A percentile compares a stretch with the other conserved stretches of the same genome.
phyloP scores from a whole-genome alignment of 2,888 invertebrate species.

The Pollenia amentaria region DNA sequence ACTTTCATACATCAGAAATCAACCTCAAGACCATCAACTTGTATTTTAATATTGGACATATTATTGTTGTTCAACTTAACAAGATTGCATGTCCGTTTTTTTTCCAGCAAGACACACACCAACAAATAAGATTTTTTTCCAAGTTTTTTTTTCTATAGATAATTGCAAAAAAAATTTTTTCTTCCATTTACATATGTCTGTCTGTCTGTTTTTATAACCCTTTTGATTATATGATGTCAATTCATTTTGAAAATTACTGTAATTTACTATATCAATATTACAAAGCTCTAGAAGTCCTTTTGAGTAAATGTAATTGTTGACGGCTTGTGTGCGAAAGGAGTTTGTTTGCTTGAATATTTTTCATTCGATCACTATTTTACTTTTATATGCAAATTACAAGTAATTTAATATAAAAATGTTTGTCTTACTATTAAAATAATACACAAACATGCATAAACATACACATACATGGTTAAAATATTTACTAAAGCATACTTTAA shows the following conservation, averaged over 20 bases:
- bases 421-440: slow-evolving; percentile 59
- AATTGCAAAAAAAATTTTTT: slow-evolving; percentile 47
- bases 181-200: slow-evolving; percentile 8
- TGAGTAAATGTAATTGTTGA: slow-evolving; percentile 30
- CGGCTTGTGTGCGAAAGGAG: not conserved
- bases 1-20: not conserved
- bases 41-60: slow-evolving; percentile 51
- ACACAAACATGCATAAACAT: slow-evolving; percentile 2
- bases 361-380: slow-evolving; percentile 42
- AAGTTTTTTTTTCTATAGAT: slow-evolving; percentile 18
- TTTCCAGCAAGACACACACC: not conserved
- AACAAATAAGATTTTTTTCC: slow-evolving; percentile 17
- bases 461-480: not conserved
- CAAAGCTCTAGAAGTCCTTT: slow-evolving; percentile 47
- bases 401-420: slow-evolving; percentile 71
- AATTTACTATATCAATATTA: slow-evolving; percentile 70
- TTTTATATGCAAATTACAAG: slow-evolving; percentile 70
- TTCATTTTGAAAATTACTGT: slow-evolving; percentile 68
- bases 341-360: slow-evolving; percentile 28
- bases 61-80: slow-evolving; percentile 26
- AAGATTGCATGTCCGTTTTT: slow-evolving; percentile 52
- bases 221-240: slow-evolving; percentile 60
- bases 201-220: not conserved
- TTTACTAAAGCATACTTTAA: slow-evolving; percentile 32
- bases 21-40: slow-evolving; percentile 12